phyloP scores from a whole-genome alignment of 2,797 vertebrate genomes.

The Buceros bicornis region DNA sequence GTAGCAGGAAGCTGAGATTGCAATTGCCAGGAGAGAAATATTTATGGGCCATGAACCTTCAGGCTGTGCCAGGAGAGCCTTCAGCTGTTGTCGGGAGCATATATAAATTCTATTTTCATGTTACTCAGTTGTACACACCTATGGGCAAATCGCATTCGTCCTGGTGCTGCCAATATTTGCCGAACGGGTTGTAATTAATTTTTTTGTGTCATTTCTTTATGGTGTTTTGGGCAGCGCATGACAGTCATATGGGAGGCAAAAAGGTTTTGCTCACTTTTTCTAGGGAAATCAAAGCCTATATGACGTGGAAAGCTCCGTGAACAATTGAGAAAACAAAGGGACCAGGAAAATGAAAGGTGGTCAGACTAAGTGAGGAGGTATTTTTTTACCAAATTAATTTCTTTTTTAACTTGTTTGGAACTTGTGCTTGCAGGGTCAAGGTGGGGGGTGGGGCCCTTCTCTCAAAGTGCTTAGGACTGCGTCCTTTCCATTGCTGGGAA shows the following conservation, averaged over 20 bases:
- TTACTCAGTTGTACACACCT: neutral
- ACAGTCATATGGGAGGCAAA: neutral
- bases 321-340: neutral
- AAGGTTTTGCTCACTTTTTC: slow-evolving; percentile 15
- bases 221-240: neutral
- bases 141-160: slow-evolving; percentile 23
- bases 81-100: slow-evolving; percentile 35
- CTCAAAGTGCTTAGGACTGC: neutral
- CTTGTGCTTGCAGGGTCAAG: neutral
- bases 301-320: neutral
- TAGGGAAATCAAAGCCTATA: neutral
- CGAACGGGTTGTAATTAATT: neutral
- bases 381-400: neutral
- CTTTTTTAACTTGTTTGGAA: neutral
- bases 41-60: slow-evolving; percentile 64
- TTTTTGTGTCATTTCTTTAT: neutral
- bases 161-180: slow-evolving; percentile 23
- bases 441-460: neutral
- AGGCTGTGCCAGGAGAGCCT: slow-evolving; percentile 49
- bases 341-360: neutral
- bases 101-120: slow-evolving; percentile 45
- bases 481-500: neutral
- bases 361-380: neutral
- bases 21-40: slow-evolving; percentile 56
- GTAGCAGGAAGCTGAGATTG: slow-evolving; percentile 31